A percentile compares a stretch with the other conserved stretches of the same genome.
phyloP scores from a whole-genome alignment of 2,113 vertebrate species.

The Ceyx cyanopectus region DNA sequence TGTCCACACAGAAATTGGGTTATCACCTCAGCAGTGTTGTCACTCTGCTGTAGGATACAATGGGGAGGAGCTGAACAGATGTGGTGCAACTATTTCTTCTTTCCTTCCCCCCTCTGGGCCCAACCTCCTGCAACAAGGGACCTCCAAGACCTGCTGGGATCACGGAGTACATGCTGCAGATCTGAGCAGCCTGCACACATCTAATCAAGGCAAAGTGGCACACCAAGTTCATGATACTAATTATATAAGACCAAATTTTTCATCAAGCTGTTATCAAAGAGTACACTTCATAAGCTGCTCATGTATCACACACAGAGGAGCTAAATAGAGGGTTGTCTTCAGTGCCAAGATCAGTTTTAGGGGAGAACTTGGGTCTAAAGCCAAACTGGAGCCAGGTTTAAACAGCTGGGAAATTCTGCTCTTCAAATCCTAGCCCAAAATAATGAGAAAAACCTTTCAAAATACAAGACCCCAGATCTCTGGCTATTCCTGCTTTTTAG shows the following conservation, averaged over 20 bases:
- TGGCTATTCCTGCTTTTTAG: not conserved
- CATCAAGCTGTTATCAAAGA: not conserved
- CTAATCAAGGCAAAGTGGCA: not conserved
- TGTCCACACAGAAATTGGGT: not conserved
- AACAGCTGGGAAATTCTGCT: not conserved
- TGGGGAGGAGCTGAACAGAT: not conserved
- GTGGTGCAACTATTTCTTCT: not conserved
- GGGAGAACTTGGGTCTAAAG: not conserved
- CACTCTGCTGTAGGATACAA: not conserved
- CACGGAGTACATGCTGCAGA: not conserved
- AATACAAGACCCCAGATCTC: not conserved
- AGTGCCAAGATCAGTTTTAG: not conserved
- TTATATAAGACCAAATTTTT: not conserved
- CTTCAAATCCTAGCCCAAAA: not conserved
- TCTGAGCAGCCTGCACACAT: not conserved
- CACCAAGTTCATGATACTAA: not conserved
- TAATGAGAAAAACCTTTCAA: not conserved
- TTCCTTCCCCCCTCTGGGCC: not conserved
- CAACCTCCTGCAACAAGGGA: not conserved
- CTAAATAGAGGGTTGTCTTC: not conserved
- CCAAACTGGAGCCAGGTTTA: not conserved
- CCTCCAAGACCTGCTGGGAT: not conserved
- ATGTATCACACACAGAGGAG: not conserved
- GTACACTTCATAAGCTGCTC: not conserved
- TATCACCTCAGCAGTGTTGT: not conserved